Evolutionary conservation across 2,888 invertebrate species (phyloP).

Genomic region (Tipula vernalis): DNA sequence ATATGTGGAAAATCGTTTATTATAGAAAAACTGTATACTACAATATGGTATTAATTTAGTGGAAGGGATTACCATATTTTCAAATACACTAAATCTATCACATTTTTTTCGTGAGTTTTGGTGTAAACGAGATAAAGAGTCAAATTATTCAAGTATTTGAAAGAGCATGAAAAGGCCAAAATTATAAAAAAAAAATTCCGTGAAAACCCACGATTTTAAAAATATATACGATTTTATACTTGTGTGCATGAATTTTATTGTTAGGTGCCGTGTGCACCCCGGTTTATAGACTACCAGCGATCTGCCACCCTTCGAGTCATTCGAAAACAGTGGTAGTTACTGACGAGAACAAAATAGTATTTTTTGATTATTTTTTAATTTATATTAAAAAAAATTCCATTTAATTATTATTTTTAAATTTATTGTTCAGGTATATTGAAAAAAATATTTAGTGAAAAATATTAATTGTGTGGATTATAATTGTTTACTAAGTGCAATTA

Average conservation of each 20-base stretch:
- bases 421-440: slow-evolving; percentile 11
- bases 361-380: slow-evolving; percentile 11
- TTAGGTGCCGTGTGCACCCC: slow-evolving; percentile 47
- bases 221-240: background rate
- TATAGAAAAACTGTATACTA: background rate
- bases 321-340: slow-evolving; percentile 48
- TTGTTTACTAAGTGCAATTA: background rate
- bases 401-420: slow-evolving; percentile 7
- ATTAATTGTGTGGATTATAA: background rate
- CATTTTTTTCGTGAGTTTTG: background rate
- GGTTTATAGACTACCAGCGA: slow-evolving; percentile 46
- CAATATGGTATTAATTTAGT: background rate
- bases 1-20: background rate
- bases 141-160: background rate
- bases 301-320: slow-evolving; percentile 39
- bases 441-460: background rate
- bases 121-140: background rate
- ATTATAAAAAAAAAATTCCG: background rate
- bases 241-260: background rate
- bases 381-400: slow-evolving; percentile 9
- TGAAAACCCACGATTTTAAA: background rate
- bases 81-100: background rate
- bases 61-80: background rate
- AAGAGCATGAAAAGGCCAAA: background rate
- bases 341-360: slow-evolving; percentile 35